phyloP scores from a whole-genome alignment of 2,113 vertebrate genomes.

The Otus sunia region DNA sequence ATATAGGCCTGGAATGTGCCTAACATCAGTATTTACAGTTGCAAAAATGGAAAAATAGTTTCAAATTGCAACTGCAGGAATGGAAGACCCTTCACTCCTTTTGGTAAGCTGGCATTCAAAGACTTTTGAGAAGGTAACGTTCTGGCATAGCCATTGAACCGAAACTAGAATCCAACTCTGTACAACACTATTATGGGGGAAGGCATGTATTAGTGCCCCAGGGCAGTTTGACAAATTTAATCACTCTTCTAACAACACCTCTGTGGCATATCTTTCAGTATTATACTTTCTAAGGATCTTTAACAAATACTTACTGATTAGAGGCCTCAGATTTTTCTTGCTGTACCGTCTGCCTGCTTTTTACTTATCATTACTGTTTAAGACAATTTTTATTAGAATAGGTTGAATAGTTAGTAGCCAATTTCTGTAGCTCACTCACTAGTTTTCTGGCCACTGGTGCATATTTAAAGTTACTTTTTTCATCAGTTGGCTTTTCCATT shows the following conservation, averaged over 20 bases:
- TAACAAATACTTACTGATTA: not conserved
- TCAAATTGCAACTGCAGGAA: not conserved
- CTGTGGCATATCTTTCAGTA: not conserved
- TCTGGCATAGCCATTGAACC: not conserved
- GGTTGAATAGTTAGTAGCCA: not conserved
- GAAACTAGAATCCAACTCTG: not conserved
- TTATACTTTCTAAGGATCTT: not conserved
- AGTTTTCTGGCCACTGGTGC: not conserved
- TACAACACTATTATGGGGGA: not conserved
- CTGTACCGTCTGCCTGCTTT: not conserved
- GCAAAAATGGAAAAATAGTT: not conserved
- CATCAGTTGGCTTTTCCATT: not conserved
- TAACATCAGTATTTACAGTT: not conserved
- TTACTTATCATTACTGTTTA: not conserved
- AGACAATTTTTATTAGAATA: not conserved
- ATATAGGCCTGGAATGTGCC: not conserved
- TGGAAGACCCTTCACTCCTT: not conserved
- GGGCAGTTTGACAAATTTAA: not conserved
- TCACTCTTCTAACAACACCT: not conserved
- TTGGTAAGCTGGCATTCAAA: not conserved
- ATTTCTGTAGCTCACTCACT: not conserved
- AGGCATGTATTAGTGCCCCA: not conserved
- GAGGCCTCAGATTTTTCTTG: not conserved
- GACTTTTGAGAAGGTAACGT: not conserved
- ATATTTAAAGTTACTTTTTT: not conserved